A percentile compares a stretch with the other conserved stretches of the same genome.
Conservation (phyloP, 2,797 vertebrate species). For the Clangula hyemalis region DNA sequence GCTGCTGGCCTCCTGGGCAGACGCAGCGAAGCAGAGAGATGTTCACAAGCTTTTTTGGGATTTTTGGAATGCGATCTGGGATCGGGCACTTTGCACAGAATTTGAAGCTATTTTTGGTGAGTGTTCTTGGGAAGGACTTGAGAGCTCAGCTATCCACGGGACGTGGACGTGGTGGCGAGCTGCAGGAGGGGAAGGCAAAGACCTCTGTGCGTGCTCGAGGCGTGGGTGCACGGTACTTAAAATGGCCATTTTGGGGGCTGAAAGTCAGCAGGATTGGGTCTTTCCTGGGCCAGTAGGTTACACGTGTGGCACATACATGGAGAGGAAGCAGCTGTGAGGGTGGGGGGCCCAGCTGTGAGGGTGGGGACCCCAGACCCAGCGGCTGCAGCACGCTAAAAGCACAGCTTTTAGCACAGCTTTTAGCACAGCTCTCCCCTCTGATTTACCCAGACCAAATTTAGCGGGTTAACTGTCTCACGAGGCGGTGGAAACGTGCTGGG, state of each 20-base stretch:
- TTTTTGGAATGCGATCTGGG: background rate
- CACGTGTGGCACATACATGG: fast-evolving
- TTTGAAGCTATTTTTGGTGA: background rate
- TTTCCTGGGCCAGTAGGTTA: fast-evolving
- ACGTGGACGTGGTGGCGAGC: background rate
- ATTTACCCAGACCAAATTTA: background rate
- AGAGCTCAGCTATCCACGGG: background rate
- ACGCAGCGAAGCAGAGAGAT: fast-evolving
- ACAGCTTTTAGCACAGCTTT: background rate
- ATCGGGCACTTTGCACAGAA: background rate
- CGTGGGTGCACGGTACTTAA: fast-evolving
- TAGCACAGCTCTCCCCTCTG: background rate
- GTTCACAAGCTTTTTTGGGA: background rate
- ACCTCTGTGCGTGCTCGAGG: fast-evolving
- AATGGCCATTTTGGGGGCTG: fast-evolving
- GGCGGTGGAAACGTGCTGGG: background rate
- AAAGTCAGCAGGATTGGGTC: background rate
- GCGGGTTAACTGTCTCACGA: background rate
- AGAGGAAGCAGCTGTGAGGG: fast-evolving
- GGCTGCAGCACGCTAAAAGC: fast-evolving
- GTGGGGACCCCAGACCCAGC: fast-evolving
- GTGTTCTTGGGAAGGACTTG: background rate
- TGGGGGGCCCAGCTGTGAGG: fast-evolving
- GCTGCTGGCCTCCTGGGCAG: background rate
- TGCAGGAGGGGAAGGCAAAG: background rate